Conservation (phyloP, 2,113 vertebrate genomes). For the Chaetodon auriga region DNA sequence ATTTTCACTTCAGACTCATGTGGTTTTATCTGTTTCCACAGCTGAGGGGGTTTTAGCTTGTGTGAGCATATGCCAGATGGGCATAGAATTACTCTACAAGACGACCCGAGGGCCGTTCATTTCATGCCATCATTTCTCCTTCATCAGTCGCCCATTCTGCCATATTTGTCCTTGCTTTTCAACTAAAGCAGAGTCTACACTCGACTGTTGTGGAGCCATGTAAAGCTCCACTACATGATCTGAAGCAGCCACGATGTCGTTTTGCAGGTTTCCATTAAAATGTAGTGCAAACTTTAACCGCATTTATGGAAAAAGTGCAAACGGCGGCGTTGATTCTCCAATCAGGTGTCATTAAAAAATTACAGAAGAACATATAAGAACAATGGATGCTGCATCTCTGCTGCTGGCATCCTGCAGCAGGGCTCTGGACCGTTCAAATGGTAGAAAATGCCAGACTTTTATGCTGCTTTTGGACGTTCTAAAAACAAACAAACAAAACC, state of each 20-base stretch:
- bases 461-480: too few species aligned
- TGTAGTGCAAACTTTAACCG: not conserved
- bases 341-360: not conserved
- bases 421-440: too few species aligned
- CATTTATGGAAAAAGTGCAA: not conserved
- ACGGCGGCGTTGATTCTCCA: not conserved
- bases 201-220: not conserved
- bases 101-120: conserved; percentile 49
- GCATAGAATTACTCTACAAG: conserved; percentile 54
- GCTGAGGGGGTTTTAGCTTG: conserved; percentile 47
- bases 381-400: too few species aligned
- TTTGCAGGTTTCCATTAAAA: not conserved
- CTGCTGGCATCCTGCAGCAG: too few species aligned
- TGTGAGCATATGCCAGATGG: conserved; percentile 67
- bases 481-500: too few species aligned
- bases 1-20: conserved; percentile 44
- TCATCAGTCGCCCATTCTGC: conserved; percentile 39
- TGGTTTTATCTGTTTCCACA: conserved; percentile 52
- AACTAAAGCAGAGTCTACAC: conserved; percentile 15
- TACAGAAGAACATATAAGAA: not conserved
- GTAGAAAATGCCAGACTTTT: too few species aligned
- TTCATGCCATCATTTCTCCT: conserved; percentile 55
- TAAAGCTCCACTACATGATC: not conserved
- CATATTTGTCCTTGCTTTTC: conserved; percentile 26
- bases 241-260: not conserved